A percentile compares a stretch with the other conserved stretches of the same genome.
phyloP scores from a whole-genome alignment of 1,140 invertebrate species.

The Charaxes varanes region DNA sequence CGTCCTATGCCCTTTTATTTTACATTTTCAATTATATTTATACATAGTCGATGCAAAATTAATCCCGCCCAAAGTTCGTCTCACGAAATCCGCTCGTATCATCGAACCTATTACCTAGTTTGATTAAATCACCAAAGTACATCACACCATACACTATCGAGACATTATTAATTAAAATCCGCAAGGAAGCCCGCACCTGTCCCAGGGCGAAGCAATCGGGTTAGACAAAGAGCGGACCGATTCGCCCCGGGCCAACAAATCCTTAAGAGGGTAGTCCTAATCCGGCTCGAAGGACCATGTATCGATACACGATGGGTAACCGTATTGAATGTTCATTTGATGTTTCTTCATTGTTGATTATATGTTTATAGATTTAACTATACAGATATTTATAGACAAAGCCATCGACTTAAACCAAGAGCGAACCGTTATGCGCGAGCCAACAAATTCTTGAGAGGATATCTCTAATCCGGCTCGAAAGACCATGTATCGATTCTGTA shows the following conservation, averaged over 20 bases:
- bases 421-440: too few relatives aligned
- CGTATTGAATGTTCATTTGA: slow-evolving; percentile 14
- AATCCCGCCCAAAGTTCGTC: slow-evolving; percentile 10
- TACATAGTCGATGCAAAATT: neutral
- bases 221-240: slow-evolving; percentile 53
- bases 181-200: slow-evolving; percentile 51
- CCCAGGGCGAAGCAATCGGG: slow-evolving; percentile 45
- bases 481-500: too few relatives aligned
- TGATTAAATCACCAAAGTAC: slow-evolving; percentile 29
- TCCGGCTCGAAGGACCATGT: slow-evolving; percentile 40
- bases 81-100: slow-evolving; percentile 3
- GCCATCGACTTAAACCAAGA: too few relatives aligned
- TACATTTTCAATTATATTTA: too few relatives aligned
- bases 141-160: slow-evolving; percentile 42
- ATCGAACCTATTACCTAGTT: slow-evolving; percentile 20
- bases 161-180: slow-evolving; percentile 65
- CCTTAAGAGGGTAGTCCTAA: slow-evolving; percentile 40
- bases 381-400: too few relatives aligned
- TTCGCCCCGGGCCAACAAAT: slow-evolving; percentile 45
- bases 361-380: too few relatives aligned
- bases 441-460: too few relatives aligned
- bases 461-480: too few relatives aligned
- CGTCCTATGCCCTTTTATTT: too few relatives aligned
- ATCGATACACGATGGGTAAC: slow-evolving; percentile 15
- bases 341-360: slow-evolving; percentile 11